Evolutionary conservation across 64 coral and sea anemone genomes (phyloP).

Genomic region (Acropora yongei): DNA sequence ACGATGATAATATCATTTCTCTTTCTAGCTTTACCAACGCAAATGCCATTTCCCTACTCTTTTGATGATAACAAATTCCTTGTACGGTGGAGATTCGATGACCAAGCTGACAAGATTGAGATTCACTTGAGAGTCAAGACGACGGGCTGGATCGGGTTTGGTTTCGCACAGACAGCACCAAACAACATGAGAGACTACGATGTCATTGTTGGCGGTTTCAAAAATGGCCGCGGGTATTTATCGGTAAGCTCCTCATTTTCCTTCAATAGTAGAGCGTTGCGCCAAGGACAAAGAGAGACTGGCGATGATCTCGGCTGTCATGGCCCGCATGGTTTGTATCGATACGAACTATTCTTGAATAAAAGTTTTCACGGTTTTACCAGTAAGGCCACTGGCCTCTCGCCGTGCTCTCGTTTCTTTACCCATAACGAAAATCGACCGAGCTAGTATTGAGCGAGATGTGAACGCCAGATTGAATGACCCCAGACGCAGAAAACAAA

Average conservation of each 20-base stretch:
- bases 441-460: too few relatives aligned
- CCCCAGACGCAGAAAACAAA: too few relatives aligned
- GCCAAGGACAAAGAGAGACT: too few relatives aligned
- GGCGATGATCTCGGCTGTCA: too few relatives aligned
- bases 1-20: neutral
- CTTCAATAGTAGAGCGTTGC: neutral
- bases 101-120: conserved; percentile 13
- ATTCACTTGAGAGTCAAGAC: conserved; percentile 16
- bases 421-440: too few relatives aligned
- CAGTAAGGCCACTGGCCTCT: too few relatives aligned
- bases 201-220: conserved; percentile 50
- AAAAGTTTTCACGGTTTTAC: too few relatives aligned
- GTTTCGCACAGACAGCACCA: conserved; percentile 1
- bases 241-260: neutral
- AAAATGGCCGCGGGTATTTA: neutral
- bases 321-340: too few relatives aligned
- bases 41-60: neutral
- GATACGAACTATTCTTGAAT: too few relatives aligned
- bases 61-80: neutral
- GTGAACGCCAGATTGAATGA: too few relatives aligned
- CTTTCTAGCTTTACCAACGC: neutral
- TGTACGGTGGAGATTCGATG: conserved; percentile 43
- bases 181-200: conserved; percentile 48
- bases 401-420: too few relatives aligned
- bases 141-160: conserved; percentile 64